phyloP scores from a whole-genome alignment of 2,888 invertebrate genomes.

The Amorpha juglandis region DNA sequence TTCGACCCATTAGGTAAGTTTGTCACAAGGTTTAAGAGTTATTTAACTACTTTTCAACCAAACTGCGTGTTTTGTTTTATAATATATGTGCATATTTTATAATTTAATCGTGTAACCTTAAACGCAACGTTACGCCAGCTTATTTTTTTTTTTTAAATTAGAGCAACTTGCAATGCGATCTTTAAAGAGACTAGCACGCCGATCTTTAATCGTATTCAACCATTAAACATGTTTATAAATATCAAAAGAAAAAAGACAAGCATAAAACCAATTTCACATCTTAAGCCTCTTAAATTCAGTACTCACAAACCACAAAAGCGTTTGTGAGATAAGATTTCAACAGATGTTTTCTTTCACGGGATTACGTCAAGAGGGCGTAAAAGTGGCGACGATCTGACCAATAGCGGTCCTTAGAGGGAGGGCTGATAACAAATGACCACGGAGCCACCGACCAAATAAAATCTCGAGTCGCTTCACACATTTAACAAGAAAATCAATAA shows the following conservation, averaged over 20 bases:
- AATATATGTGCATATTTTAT: too few species aligned
- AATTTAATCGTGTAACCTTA: neutral
- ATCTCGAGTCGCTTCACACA: slow-evolving; percentile 29
- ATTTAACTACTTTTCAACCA: neutral
- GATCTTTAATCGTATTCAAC: too few species aligned
- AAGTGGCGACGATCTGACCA: slow-evolving; percentile 64
- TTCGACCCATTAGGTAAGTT: neutral
- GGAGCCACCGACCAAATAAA: slow-evolving; percentile 38
- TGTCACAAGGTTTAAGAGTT: neutral
- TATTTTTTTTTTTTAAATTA: neutral
- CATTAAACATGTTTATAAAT: too few species aligned
- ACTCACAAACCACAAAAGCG: neutral
- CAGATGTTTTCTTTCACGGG: slow-evolving; percentile 21
- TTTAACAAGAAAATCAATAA: slow-evolving; percentile 45
- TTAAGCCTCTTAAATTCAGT: slow-evolving; percentile 5
- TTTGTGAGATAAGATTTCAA: slow-evolving; percentile 24
- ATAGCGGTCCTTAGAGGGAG: slow-evolving; percentile 67
- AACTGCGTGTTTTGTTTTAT: too few species aligned
- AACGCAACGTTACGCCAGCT: neutral
- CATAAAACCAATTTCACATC: neutral
- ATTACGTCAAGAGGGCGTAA: slow-evolving; percentile 63
- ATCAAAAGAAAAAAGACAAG: neutral
- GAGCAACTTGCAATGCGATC: neutral
- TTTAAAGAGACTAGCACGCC: too few species aligned
- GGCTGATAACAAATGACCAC: slow-evolving; percentile 57